Base-by-base conservation (phyloP, 1,140 invertebrate genomes). In the Ceratina australensis region DNA sequence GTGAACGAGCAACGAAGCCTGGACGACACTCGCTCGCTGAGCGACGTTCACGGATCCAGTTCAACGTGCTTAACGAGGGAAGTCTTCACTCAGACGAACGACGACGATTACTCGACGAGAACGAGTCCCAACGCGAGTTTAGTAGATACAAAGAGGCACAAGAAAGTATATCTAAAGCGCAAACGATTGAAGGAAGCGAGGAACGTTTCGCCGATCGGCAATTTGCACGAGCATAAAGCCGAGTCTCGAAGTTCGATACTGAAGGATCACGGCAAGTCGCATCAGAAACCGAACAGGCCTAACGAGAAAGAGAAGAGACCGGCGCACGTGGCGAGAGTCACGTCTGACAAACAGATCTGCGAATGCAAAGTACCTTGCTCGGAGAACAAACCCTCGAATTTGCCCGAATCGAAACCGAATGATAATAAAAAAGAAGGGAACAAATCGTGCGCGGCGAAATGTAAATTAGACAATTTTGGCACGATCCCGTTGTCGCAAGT, bases 401-500 rank as follows among this genome's bases (percentile, higher is more conserved):
- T 33, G 0, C 18, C 18, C 0, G 56, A 69, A 1, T 42, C 16
- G 0, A 72, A 24, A 3, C 15, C 33, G 1, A 18, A 26, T 2
- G 63, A 8, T n/a, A 56, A 26, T 42, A 42, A 42, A 42, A 3
- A 5, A 0, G 4, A 47, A 1, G 59, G 63, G 15, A 24, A 16
- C 15, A 26, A 13, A 7, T 50, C 3, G n/a, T 24, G 2, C 16
- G 0, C 12, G 1, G 0, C 12, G 15, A 67, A 66, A 22, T 18
- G 10, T 0, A 67, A 47, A 1, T 5, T 67, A 7, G 47, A 79
- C 0, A 54, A 7, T 7, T 72, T 80, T 15, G 67, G 13, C 2
- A 85, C 65, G 8, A 26, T 75, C 0, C 60, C 74, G 0, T 24
- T 76, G 56, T n/a, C 71, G 0, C 26, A 72, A 5, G 61, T 72